Base-by-base conservation (phyloP, 2,797 vertebrate species). In the Taeniopygia guttata region DNA sequence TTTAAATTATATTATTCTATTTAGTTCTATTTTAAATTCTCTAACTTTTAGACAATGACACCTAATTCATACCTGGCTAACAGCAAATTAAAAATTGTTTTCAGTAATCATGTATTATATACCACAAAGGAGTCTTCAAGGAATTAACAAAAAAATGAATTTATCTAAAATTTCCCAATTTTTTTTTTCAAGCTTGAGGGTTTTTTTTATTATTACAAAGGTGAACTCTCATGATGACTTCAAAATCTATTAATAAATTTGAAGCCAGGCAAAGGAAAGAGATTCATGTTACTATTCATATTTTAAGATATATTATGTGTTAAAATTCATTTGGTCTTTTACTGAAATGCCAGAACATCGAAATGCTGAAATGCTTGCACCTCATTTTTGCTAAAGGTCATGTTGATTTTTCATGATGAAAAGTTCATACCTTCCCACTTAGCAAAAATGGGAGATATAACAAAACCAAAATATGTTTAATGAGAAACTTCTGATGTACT, bases 381-480 rank as follows among this genome's bases (percentile, higher is more conserved):
- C 80, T 85, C 45, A 43, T 94, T 93, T 87, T 82, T 77, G 40
- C 70, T 76, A 92, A 96, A 93, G 95, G 94, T 97, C 89, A 86
- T 25, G 78, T 94, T 95, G 95, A 93, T 93, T 84, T 94, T 93
- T 91, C 78, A 69, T 19, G 25, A 87, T 45, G 82, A 92, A 74
- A 95, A 93, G 90, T 91, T 94, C 74, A 55, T 45, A 58, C 45
- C 40, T 94, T 76, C 63, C 64, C 34, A 82, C 66, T 90, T 95
- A 54, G 78, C 51, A 87, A 78, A 90, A 92, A 64, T 8, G 9
- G 23, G 34, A 70, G 89, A 84, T 45, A 83, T 64, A 88, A 58
- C 5, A 13, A 75, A 95, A 95, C 48, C 52, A 91, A 87, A 90
- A 42, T 18, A 68, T 11, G 10, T 40, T 62, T 87, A 78, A 81